Evolutionary conservation across 37 sponge, comb jelly and placozoan species (phyloP).

Genomic region (Spongilla lacustris): DNA sequence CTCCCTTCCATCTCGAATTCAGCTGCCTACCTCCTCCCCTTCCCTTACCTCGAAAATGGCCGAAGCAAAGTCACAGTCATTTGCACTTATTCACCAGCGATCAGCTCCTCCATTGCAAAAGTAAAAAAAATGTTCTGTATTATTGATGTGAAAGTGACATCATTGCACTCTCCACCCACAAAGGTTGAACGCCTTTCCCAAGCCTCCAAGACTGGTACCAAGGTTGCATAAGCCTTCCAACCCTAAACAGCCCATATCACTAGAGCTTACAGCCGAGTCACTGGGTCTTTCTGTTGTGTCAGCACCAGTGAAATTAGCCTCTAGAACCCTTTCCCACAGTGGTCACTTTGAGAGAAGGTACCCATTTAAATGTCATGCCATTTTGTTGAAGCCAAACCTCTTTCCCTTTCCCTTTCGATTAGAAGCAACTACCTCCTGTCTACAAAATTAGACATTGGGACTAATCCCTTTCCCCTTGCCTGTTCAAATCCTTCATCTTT

Average conservation of each 20-base stretch:
- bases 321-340: conserved; percentile 5
- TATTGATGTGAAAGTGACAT: background rate
- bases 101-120: background rate
- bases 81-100: background rate
- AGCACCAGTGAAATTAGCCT: conserved; percentile 4
- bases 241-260: background rate
- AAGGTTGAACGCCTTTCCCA: background rate
- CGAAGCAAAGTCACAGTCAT: background rate
- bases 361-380: background rate
- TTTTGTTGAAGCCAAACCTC: too few species aligned
- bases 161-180: background rate
- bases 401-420: background rate
- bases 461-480: background rate
- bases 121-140: background rate
- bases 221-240: background rate
- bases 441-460: background rate
- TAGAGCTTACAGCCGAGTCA: background rate
- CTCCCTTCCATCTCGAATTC: background rate
- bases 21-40: background rate
- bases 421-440: background rate
- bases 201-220: background rate
- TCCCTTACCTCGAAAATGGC: background rate
- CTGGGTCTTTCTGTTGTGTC: conserved; percentile 42
- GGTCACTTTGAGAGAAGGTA: background rate
- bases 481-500: background rate